Evolutionary conservation across 2,888 invertebrate species (phyloP).

Genomic region (Euplexia lucipara): DNA sequence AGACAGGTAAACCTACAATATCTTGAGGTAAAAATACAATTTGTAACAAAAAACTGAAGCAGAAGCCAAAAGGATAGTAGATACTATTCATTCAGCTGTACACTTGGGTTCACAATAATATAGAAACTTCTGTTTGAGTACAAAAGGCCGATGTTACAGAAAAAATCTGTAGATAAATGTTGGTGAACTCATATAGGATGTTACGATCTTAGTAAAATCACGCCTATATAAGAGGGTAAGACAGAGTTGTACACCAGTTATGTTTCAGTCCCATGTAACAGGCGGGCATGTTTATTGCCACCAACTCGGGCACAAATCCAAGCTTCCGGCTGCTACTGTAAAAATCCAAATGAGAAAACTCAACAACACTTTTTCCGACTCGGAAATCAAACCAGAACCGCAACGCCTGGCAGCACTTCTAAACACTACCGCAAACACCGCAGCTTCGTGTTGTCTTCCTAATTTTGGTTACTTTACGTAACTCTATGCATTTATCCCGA

Average conservation of each 20-base stretch:
- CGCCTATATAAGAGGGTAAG: too few relatives aligned
- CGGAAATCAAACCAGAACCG: too few relatives aligned
- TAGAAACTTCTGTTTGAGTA: not conserved
- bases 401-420: too few relatives aligned
- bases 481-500: not conserved
- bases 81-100: conserved; percentile 28
- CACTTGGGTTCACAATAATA: conserved; percentile 29
- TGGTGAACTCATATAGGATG: not conserved
- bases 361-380: too few relatives aligned
- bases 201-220: too few relatives aligned
- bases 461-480: not conserved
- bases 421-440: too few relatives aligned
- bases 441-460: not conserved
- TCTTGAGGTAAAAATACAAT: not conserved
- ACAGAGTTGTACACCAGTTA: too few relatives aligned
- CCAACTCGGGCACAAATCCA: too few relatives aligned
- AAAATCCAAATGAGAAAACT: too few relatives aligned
- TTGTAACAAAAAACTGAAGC: conserved; percentile 10
- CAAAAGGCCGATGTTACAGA: not conserved
- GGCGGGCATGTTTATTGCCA: too few relatives aligned
- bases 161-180: not conserved
- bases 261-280: too few relatives aligned
- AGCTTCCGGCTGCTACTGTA: too few relatives aligned
- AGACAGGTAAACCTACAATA: not conserved
- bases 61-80: conserved; percentile 9